Evolutionary conservation across 2,113 vertebrate species (phyloP).

Genomic region (Motacilla alba): DNA sequence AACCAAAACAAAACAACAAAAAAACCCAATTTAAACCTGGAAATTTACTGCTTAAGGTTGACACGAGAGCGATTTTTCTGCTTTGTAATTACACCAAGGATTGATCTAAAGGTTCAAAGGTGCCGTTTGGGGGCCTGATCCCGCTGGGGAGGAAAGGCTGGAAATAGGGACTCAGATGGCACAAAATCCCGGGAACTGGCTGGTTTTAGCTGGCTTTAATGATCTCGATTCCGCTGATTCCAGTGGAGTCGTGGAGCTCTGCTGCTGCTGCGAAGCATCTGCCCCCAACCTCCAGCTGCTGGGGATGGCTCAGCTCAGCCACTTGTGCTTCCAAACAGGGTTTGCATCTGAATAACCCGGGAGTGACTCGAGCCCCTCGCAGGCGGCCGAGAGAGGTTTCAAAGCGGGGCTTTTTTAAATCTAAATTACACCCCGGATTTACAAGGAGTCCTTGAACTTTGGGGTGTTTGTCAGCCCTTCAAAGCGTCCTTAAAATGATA

Average conservation of each 20-base stretch:
- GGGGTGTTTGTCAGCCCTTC: background rate
- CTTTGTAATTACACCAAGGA: background rate
- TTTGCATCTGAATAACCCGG: conserved; percentile 41
- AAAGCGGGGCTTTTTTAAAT: background rate
- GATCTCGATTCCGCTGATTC: conserved; percentile 30
- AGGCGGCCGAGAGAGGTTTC: background rate
- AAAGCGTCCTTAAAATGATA: background rate
- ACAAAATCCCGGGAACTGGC: background rate
- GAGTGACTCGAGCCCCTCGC: background rate
- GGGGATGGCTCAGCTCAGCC: conserved; percentile 36
- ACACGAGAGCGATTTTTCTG: background rate
- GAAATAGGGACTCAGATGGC: background rate
- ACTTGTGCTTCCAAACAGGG: background rate
- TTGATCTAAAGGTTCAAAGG: background rate
- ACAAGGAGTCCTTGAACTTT: background rate
- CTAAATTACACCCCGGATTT: background rate
- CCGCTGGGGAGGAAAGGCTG: background rate
- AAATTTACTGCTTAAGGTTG: background rate
- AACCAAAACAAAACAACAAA: too few relatives aligned
- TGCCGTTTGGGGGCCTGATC: background rate
- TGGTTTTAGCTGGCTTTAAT: conserved; percentile 31
- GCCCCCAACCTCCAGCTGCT: conserved; percentile 46
- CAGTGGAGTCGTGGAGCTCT: background rate
- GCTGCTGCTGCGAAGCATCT: background rate
- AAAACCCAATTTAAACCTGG: background rate